These are phyloP conservation scores for Danio jaintianensis DNA, from an alignment of 2,797 vertebrate species.

Conservation along the genomic window DNA sequence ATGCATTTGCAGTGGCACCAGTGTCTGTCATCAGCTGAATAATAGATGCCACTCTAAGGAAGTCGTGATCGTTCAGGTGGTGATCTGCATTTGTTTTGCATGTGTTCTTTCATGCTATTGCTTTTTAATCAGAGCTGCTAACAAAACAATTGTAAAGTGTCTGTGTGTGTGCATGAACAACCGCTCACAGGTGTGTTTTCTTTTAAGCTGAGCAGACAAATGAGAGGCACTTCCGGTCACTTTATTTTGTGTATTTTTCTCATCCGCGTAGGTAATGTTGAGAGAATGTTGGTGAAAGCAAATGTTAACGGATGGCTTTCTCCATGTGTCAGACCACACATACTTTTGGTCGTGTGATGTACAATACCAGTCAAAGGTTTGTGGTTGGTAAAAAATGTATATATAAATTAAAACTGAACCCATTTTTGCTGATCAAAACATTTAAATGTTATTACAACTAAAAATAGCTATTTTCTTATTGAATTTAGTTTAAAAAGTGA, in stretches of 20 bases:
- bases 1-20: background rate
- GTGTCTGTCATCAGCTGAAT: constrained; percentile 40
- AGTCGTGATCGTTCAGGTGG: constrained; percentile 31
- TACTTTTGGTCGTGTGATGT: background rate
- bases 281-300: background rate
- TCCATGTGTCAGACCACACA: background rate
- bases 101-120: constrained; percentile 32
- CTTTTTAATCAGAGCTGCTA: constrained; percentile 38
- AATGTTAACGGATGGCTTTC: background rate
- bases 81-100: constrained; percentile 43
- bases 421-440: too few species aligned
- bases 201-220: constrained; percentile 14
- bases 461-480: too few species aligned
- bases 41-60: constrained; percentile 35
- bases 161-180: background rate
- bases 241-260: constrained; percentile 29
- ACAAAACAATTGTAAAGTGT: constrained; percentile 1
- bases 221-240: background rate
- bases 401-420: too few species aligned
- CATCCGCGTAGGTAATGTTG: constrained; percentile 6
- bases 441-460: too few species aligned
- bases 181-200: constrained; percentile 19
- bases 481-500: too few species aligned
- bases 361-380: too few species aligned
- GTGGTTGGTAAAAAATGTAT: too few species aligned